Evolutionary conservation across 2,888 invertebrate genomes (phyloP), one percentile per base, ranked within the genome.

Genomic region (Agrotis ipsilon): DNA sequence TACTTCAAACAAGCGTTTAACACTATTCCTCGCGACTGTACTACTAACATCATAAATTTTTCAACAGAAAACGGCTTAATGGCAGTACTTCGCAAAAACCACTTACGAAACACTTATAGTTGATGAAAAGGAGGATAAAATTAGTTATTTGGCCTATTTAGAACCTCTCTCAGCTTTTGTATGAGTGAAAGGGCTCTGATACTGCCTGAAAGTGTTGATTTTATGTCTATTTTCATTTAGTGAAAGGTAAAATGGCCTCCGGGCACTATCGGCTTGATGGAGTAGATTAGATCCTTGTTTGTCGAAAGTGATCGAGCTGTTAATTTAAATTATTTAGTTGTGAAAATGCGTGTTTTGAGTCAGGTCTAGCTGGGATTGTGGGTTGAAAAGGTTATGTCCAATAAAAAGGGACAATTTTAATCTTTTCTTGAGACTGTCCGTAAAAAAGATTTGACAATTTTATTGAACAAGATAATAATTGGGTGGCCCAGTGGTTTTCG

Each of bases 101-200:
- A 69, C 81, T 81, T 76, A 65, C 69, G 16, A 32, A 75, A 75
- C 81, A 79, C 78, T 79, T 68, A 79, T 71, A 81, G 71, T 77
- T 71, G 71, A 79, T 67, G 39, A 78, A 81, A 81, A 81, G 55
- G 54, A 43, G 76, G 77, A 64, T 76, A 77, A 78, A 79, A 81
- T 76, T 81, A 68, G 72, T 71, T 71, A 77, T 68, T 77, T 71
- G 61, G 57, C 43, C 77, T 71, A 68, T 71, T 78, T 61, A 54
- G 71, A 32, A 16, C 19, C 66, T 65, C 71, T 78, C 57, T 49
- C 45, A n/a, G 67, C 54, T 66, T 67, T 71, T 71, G 48, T 63
- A 55, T 46, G 46, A 52, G n/a, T 54, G 27, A 46, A 65, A 65
- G 62, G 39, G 32, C 45, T 65, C 21, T 54, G 48, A 59, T 60